phyloP scores from a whole-genome alignment of 2,113 vertebrate species.

The Peromyscus leucopus region DNA sequence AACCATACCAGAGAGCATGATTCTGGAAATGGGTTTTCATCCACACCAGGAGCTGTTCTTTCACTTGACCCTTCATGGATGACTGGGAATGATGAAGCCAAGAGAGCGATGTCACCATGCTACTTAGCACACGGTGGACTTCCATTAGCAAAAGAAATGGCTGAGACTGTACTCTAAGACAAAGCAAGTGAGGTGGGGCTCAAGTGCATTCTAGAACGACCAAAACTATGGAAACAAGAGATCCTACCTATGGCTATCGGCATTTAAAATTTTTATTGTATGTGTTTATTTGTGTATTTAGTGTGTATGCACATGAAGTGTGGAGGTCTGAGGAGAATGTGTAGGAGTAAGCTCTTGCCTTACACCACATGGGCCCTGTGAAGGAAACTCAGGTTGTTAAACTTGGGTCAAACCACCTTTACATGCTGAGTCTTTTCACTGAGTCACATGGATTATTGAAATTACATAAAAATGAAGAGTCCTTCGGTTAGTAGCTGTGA shows the following conservation, averaged over 20 bases:
- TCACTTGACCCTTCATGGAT: not conserved
- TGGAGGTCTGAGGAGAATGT: not conserved
- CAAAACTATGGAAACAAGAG: not conserved
- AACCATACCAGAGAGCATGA: not conserved
- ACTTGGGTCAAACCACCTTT: too few species aligned
- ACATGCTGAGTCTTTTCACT: not conserved
- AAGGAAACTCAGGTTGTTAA: not conserved
- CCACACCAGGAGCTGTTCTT: not conserved
- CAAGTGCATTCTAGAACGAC: not conserved
- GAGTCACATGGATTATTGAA: not conserved
- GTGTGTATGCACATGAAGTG: not conserved
- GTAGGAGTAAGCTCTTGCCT: not conserved
- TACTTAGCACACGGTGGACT: not conserved
- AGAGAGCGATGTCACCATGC: not conserved
- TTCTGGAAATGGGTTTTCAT: conserved; percentile 1
- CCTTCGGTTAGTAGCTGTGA: not conserved
- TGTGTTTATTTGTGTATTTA: not conserved
- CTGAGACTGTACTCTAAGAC: not conserved
- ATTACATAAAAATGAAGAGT: not conserved
- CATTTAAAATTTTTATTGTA: too few species aligned
- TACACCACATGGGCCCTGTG: not conserved
- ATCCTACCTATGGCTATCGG: not conserved
- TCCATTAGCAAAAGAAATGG: not conserved
- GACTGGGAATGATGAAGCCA: fast-evolving
- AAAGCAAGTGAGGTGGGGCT: not conserved